Conservation (phyloP, 2,888 invertebrate genomes). For the Phrixothrix hirtus region DNA sequence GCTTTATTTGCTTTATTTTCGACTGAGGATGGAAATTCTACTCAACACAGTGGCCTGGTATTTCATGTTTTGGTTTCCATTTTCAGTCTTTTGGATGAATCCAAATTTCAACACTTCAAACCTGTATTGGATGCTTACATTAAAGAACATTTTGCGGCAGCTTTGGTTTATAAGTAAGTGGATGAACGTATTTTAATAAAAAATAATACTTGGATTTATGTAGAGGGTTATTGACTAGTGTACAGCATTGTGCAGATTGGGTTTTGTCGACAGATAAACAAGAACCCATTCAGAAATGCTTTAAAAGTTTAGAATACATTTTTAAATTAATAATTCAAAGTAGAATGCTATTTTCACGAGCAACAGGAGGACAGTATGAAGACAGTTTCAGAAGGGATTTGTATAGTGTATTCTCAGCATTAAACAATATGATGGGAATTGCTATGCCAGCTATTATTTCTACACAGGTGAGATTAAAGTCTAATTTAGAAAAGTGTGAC, state of each 20-base stretch:
- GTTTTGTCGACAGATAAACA: constrained; percentile 85
- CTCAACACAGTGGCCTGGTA: constrained; percentile 86
- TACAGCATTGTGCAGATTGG: constrained; percentile 87
- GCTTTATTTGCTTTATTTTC: constrained; percentile 92
- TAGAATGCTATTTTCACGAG: constrained; percentile 78
- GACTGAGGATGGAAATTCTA: constrained; percentile 88
- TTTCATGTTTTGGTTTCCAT: constrained; percentile 92
- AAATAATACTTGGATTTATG: constrained; percentile 19
- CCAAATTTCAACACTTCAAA: constrained; percentile 91
- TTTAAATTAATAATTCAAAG: constrained; percentile 93
- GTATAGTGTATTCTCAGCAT: constrained; percentile 76
- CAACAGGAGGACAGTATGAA: constrained; percentile 86
- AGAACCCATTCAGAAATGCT: constrained; percentile 87
- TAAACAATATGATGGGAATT: constrained; percentile 75
- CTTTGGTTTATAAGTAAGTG: constrained; percentile 86
- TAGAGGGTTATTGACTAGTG: constrained; percentile 84
- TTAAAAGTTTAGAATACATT: constrained; percentile 87
- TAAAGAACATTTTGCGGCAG: constrained; percentile 91
- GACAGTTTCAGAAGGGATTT: constrained; percentile 84
- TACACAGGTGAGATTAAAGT: constrained; percentile 64
- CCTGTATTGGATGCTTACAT: constrained; percentile 94
- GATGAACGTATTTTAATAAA: background rate
- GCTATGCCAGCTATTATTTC: constrained; percentile 75
- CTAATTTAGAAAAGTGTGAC: too few species aligned
- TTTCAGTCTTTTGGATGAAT: constrained; percentile 86